Evolutionary conservation across 1,140 invertebrate species (phyloP).

Genomic region (Phymorhynchus buccinoides): DNA sequence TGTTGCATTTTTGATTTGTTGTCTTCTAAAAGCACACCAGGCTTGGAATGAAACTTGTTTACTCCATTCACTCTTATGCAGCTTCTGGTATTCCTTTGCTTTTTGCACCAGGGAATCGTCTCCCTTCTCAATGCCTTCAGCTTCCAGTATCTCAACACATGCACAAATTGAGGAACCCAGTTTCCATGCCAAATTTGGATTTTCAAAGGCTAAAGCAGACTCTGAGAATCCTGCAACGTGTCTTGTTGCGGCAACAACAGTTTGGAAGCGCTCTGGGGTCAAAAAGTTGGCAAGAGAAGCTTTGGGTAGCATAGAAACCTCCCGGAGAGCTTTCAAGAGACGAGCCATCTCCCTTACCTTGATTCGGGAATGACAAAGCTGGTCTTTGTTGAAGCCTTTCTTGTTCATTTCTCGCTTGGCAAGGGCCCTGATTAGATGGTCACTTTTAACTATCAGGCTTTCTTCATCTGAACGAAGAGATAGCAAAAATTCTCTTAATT

Average conservation of each 20-base stretch:
- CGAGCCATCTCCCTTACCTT: conserved; percentile 31
- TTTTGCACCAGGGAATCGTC: neutral
- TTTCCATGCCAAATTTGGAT: neutral
- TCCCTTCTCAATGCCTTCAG: conserved; percentile 20
- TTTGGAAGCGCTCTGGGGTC: neutral
- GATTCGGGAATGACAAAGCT: conserved; percentile 28
- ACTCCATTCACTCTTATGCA: conserved; percentile 30
- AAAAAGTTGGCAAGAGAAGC: conserved; percentile 20
- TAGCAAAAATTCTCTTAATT: too few relatives aligned
- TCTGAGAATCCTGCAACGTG: neutral
- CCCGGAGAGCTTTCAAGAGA: neutral
- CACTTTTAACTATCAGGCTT: conserved; percentile 32
- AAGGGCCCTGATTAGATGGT: conserved; percentile 24
- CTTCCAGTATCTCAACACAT: conserved; percentile 23
- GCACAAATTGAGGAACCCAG: neutral
- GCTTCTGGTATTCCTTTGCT: neutral
- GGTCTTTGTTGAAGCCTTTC: conserved; percentile 33
- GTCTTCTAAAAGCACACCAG: conserved; percentile 1
- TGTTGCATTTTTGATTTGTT: neutral
- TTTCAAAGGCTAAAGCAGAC: neutral
- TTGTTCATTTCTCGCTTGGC: conserved; percentile 6
- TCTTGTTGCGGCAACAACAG: neutral
- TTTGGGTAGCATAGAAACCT: neutral
- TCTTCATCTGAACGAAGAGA: too few relatives aligned
- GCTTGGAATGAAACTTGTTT: conserved; percentile 26